Base-by-base conservation (phyloP, 1,140 invertebrate genomes). In the Eriocheir sinensis region DNA sequence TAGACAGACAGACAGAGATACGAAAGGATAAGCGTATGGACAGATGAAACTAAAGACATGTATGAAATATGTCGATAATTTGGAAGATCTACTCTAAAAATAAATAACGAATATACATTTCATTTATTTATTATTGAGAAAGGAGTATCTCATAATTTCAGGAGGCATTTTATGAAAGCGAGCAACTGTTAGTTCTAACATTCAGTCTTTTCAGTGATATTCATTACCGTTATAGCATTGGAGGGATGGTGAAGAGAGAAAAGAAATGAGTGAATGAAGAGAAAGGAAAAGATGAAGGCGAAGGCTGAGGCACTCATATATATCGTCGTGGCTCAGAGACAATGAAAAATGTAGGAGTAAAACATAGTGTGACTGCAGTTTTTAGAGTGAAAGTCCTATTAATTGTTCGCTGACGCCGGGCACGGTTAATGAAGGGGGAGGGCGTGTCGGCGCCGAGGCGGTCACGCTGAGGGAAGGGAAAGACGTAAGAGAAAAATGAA, bases 291-390 rank as follows among this genome's bases (percentile, higher is more conserved):
- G 60, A 72, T 21, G 60, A 3, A n/a, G 21, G 27, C 27, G 27
- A 3, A n/a, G 21, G 27, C 27, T 4, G 53, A 72, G n/a, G 17
- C 21, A 72, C 60, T 17, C 60, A 21, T 72, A 72, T 72, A 72
- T n/a, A 72, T 72, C 60, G n/a, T n/a, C 60, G 60, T 72, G 60
- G n/a, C 60, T 72, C n/a, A n/a, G 21, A 72, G n/a, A 72, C 60
- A 72, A 72, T 72, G 60, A 2, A 72, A n/a, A n/a, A 72, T 72
- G 60, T n/a, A 72, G n/a, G n/a, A 72, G 27, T 72, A 72, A n/a
- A 72, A 72, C 9, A 72, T 48, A 72, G 60, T 72, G 60, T 21
- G 60, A n/a, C 21, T 21, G 60, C 27, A 72, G 27, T 72, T 21
- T 72, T 72, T 72, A n/a, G n/a, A 72, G 60, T 72, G 60, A 72